phyloP scores from a whole-genome alignment of 2,797 vertebrate species.

The Lepilemur ruficaudatus region DNA sequence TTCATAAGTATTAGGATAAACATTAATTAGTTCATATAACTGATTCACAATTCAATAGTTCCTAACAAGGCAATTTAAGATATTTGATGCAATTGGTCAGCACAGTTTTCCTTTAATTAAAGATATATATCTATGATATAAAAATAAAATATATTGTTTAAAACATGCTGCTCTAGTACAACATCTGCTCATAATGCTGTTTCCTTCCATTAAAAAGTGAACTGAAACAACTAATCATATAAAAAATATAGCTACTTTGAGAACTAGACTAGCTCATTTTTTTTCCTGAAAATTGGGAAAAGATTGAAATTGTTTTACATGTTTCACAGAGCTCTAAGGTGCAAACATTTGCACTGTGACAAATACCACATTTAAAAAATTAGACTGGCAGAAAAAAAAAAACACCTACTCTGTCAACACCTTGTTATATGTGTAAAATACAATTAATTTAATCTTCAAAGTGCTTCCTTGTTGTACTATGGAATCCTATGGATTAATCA shows the following conservation, averaged over 20 bases:
- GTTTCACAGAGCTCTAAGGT: slow-evolving; percentile 41
- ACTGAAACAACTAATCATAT: slow-evolving; percentile 29
- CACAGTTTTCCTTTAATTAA: background rate
- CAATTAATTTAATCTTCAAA: slow-evolving; percentile 57
- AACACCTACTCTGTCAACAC: background rate
- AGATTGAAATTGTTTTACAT: slow-evolving; percentile 55
- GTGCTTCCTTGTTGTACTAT: slow-evolving; percentile 46
- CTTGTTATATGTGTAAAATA: slow-evolving; percentile 54
- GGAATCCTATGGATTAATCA: slow-evolving; percentile 34
- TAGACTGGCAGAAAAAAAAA: slow-evolving; percentile 38
- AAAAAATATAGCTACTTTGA: slow-evolving; percentile 35
- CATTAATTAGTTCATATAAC: background rate
- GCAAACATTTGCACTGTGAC: slow-evolving; percentile 19
- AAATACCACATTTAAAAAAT: slow-evolving; percentile 54
- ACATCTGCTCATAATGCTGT: background rate
- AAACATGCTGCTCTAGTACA: slow-evolving; percentile 8
- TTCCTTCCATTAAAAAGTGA: slow-evolving; percentile 15
- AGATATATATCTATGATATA: background rate
- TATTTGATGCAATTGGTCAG: background rate
- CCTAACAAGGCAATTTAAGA: background rate
- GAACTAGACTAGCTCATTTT: background rate
- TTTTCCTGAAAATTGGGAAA: background rate
- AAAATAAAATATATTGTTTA: slow-evolving; percentile 39
- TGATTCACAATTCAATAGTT: background rate
- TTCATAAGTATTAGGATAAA: background rate